Conservation (phyloP, 2,888 invertebrate genomes). For the Parnassius orleans region DNA sequence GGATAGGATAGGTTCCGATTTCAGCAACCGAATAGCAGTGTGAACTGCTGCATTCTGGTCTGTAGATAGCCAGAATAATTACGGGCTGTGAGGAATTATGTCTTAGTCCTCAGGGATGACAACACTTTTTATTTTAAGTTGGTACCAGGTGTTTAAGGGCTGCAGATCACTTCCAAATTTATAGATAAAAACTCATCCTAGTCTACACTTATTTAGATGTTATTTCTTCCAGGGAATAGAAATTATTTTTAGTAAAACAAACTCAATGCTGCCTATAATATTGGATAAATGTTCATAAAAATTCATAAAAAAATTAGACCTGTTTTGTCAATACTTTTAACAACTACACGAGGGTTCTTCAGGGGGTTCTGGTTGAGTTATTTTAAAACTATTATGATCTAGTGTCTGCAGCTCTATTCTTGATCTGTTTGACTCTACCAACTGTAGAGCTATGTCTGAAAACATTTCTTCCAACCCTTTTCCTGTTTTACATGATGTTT, state of each 20-base stretch:
- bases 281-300: not conserved
- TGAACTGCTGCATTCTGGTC: no score
- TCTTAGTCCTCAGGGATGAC: no score
- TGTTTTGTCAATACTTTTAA: slow-evolving; percentile 39
- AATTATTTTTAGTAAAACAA: not conserved
- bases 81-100: no score
- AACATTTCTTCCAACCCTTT: slow-evolving; percentile 96
- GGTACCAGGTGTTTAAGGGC: no score
- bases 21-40: no score
- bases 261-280: not conserved
- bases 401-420: slow-evolving; percentile 89
- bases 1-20: no score
- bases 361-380: slow-evolving; percentile 82
- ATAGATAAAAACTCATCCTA: no score
- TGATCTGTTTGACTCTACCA: slow-evolving; percentile 90
- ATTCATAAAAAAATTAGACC: not conserved
- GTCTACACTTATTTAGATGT: no score
- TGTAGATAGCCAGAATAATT: no score
- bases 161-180: no score
- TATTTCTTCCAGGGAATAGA: no score
- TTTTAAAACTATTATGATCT: slow-evolving; percentile 89
- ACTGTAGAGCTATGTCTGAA: slow-evolving; percentile 89
- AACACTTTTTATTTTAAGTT: no score
- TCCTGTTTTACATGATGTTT: slow-evolving; percentile 93
- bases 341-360: slow-evolving; percentile 75